Evolutionary conservation across 2,888 invertebrate species (phyloP).

Genomic region (Eupithecia abbreviata): DNA sequence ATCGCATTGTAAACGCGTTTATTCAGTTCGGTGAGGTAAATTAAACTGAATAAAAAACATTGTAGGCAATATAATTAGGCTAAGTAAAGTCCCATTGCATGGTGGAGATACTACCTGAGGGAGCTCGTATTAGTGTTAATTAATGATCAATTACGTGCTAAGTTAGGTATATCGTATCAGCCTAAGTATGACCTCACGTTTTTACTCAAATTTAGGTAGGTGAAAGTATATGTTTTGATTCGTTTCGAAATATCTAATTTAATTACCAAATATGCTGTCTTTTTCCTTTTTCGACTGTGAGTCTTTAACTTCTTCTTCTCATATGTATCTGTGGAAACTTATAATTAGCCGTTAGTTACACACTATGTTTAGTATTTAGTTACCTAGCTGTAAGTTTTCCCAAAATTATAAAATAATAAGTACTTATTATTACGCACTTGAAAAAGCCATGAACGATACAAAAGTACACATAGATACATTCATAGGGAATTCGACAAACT

Average conservation of each 20-base stretch:
- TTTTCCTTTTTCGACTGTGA: too few relatives aligned
- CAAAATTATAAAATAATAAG: too few relatives aligned
- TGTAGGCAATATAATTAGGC: neutral
- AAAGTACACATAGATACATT: neutral
- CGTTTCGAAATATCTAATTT: neutral
- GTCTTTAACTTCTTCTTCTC: too few relatives aligned
- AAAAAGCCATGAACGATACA: neutral
- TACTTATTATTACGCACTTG: neutral
- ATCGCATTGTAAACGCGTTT: neutral
- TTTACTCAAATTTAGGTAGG: neutral
- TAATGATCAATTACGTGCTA: conserved; percentile 6
- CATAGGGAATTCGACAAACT: too few relatives aligned
- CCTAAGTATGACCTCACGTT: neutral
- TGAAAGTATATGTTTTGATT: neutral
- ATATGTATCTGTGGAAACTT: too few relatives aligned
- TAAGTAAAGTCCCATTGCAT: conserved; percentile 8
- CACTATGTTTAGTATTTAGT: too few relatives aligned
- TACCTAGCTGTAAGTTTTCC: too few relatives aligned
- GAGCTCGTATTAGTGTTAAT: neutral
- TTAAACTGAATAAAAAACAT: neutral
- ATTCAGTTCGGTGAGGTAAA: neutral
- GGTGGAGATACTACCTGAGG: neutral
- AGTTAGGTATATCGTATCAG: neutral
- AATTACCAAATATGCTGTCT: too few relatives aligned
- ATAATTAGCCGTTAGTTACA: too few relatives aligned